Base-by-base conservation (phyloP, 2,888 invertebrate genomes). In the Mythimna ferrago region DNA sequence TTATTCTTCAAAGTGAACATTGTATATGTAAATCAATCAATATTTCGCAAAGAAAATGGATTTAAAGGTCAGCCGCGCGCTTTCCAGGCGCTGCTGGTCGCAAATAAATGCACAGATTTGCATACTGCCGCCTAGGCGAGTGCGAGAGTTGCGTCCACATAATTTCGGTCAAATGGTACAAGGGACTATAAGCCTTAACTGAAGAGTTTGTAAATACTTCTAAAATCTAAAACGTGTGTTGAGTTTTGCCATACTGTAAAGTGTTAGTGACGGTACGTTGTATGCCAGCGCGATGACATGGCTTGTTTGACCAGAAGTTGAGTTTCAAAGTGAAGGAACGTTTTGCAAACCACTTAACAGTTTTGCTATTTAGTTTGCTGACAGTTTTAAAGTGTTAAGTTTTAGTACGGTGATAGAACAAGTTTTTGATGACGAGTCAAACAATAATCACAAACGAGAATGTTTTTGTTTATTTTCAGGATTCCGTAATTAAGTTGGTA, bases 201-300 rank as follows among this genome's bases (percentile, higher is more conserved):
- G 64, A 11, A 6, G 32, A 51, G 19, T 51, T 54, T 38, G 21
- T 61, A 61, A 61, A 61, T 61, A 61, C 41, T 61, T 75, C 65
- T 81, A 48, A 79, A 76, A 80, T 78, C 64, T 73, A 66, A 78
- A 71, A 67, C 44, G 60, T 67, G 62, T 69, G 57, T 64, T 67
- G 68, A 51, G 62, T 80, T 60, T 64, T 56, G 2, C 21, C 19
- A 44, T 11, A 66, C 48, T 19, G 21, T 54, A 56, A 35, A 58
- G 65, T 58, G 62, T 80, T 76, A 67, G 60, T 11, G 38, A 48
- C 32, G 51, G 44, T 66, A 74, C 38, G 21, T 44, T 66, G 58
- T 69, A 56, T 41, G 44, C 54, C 19, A 21, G 53, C 19, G 19
- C 35, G 76, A 76, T 71, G 58, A 68, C 66, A 67, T 16, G 35